These are phyloP conservation scores for Papilio demoleus DNA, from an alignment of 2,888 invertebrate species.

Conservation along the genomic window DNA sequence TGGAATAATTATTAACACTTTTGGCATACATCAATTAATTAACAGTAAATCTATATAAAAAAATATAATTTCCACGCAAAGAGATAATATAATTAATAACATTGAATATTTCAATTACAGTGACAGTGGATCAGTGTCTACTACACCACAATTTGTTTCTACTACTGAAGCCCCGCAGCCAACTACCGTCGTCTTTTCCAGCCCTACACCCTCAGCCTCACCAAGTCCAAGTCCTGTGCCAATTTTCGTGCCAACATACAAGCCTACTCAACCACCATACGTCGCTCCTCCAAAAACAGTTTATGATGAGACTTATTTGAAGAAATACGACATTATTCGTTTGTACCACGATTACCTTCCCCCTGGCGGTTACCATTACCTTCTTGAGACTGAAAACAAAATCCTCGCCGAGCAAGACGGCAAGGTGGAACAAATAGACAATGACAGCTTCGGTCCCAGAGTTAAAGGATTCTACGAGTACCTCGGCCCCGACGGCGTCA, in stretches of 20 bases:
- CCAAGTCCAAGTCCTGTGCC: slow-evolving; percentile 13
- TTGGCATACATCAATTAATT: too few relatives aligned
- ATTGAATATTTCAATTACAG: slow-evolving; percentile 18
- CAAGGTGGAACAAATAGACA: slow-evolving; percentile 65
- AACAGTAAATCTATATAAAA: too few relatives aligned
- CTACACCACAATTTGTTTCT: slow-evolving; percentile 11
- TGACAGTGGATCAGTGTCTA: slow-evolving; percentile 20
- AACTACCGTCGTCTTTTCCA: slow-evolving; percentile 39
- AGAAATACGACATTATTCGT: slow-evolving; percentile 74
- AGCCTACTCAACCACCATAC: slow-evolving; percentile 40
- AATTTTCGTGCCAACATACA: slow-evolving; percentile 21
- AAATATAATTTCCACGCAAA: too few relatives aligned
- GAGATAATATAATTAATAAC: background rate
- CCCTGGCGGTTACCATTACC: slow-evolving; percentile 72
- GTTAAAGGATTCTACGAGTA: slow-evolving; percentile 75
- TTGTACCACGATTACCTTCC: slow-evolving; percentile 64
- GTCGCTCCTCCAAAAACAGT: slow-evolving; percentile 37
- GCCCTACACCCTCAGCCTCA: background rate
- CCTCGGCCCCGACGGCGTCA: slow-evolving; percentile 72
- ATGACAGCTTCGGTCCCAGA: slow-evolving; percentile 61
- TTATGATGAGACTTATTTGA: slow-evolving; percentile 59
- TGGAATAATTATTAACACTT: too few relatives aligned
- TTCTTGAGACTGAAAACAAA: slow-evolving; percentile 78
- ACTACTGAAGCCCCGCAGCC: slow-evolving; percentile 19
- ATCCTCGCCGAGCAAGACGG: slow-evolving; percentile 77